phyloP scores from a whole-genome alignment of 2,888 invertebrate species.

The Taphrorychus bicolor region DNA sequence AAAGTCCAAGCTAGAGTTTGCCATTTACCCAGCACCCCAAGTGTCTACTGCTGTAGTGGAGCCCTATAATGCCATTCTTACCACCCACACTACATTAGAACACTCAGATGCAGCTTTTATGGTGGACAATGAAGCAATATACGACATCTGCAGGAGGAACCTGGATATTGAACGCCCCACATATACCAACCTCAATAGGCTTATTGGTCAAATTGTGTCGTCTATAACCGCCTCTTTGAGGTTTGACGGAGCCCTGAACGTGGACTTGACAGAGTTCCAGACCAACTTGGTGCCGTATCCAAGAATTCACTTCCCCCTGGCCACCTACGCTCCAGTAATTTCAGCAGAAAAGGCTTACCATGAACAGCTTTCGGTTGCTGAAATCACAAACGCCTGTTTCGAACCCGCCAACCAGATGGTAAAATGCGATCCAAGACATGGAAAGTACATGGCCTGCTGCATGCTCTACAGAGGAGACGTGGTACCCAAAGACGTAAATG shows the following conservation, averaged over 20 bases:
- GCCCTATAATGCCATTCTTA: slow-evolving; percentile 85
- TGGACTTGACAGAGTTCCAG: slow-evolving; percentile 76
- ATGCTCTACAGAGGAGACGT: slow-evolving; percentile 87
- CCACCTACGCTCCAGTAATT: slow-evolving; percentile 75
- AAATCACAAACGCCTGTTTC: slow-evolving; percentile 81
- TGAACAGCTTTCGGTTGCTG: slow-evolving; percentile 69
- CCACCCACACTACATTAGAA: slow-evolving; percentile 84
- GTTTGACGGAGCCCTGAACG: slow-evolving; percentile 70
- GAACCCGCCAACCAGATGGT: slow-evolving; percentile 86
- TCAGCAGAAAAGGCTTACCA: slow-evolving; percentile 69
- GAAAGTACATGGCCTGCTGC: slow-evolving; percentile 95
- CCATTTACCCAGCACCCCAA: slow-evolving; percentile 80
- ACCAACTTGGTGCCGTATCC: slow-evolving; percentile 86
- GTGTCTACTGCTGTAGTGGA: slow-evolving; percentile 79
- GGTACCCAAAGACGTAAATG: slow-evolving; percentile 93
- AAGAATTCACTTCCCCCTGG: slow-evolving; percentile 83
- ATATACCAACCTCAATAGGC: slow-evolving; percentile 84
- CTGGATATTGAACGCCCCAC: slow-evolving; percentile 80
- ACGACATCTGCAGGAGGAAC: slow-evolving; percentile 84
- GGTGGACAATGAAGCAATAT: slow-evolving; percentile 84
- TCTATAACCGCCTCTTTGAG: slow-evolving; percentile 74
- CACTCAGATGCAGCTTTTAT: slow-evolving; percentile 74
- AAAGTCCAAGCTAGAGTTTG: slow-evolving; percentile 84
- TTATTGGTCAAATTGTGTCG: slow-evolving; percentile 76
- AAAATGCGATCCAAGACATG: slow-evolving; percentile 90